Base-by-base conservation (phyloP, 2,888 invertebrate genomes). In the Tipula unca region DNA sequence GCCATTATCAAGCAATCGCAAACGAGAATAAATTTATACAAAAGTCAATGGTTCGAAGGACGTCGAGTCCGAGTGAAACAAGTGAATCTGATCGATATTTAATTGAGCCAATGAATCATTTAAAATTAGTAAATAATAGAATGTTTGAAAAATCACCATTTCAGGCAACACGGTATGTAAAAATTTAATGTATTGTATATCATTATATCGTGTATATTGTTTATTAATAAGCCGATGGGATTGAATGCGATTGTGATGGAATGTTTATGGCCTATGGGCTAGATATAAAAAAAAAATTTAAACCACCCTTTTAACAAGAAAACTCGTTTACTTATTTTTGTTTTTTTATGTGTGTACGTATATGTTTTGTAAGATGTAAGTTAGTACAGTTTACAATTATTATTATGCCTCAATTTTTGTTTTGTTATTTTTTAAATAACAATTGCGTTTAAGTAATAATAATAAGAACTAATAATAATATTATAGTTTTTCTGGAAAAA, bases 61-160 rank as follows among this genome's bases (percentile, higher is more conserved):
- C 89, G 82, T 91, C 91, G 39, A 91, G 91, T 87, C 91, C 90
- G 14, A 91, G 91, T 87, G 91, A 91, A 87, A 91, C 91, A 6
- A 91, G 91, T 86, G 90, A 90, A 17, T 91, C 91, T 10, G 91
- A 91, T 89, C 89, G 91, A 85, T 91, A 90, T 86, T 87, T 91
- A 35, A 87, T 91, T 25, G 90, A 90, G 87, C 88, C 89, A 35
- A 88, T 89, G 35, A 83, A 17, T 35, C 83, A 83, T 83, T 83
- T 83, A n/a, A 83, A 83, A 83, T 83, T 83, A 32, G 29, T 32
- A 17, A 83, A 83, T 32, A 83, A 83, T 83, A 13, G 83, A 17
- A 32, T 83, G 29, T 83, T 83, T 32, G 83, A 83, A 83, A 83
- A 83, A 83, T 35, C 83, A n/a, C 83, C 83, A 83, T 83, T 83